Conservation (phyloP, 2,113 vertebrate genomes). For the Psammodynastes pulverulentus region DNA sequence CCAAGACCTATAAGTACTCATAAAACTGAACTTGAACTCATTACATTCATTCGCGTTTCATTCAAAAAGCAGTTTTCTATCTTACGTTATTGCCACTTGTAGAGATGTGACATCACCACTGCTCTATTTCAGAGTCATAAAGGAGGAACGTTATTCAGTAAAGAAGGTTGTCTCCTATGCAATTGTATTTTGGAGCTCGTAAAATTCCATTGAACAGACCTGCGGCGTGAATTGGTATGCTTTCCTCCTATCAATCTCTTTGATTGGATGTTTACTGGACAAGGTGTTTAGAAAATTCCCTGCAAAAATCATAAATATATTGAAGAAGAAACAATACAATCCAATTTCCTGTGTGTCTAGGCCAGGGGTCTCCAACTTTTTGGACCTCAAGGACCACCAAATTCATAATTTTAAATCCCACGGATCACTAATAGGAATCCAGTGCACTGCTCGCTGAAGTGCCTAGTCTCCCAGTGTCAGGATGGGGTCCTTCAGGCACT, state of each 20-base stretch:
- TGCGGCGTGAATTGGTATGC: neutral
- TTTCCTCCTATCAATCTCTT: neutral
- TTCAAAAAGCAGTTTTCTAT: neutral
- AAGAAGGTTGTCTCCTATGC: neutral
- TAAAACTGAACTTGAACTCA: neutral
- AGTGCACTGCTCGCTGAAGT: too few species aligned
- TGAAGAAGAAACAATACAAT: neutral
- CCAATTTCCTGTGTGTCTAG: neutral
- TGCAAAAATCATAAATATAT: neutral
- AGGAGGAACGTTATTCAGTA: neutral
- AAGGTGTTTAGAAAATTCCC: neutral
- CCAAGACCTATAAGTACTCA: neutral
- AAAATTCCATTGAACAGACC: neutral
- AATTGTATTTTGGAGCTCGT: neutral
- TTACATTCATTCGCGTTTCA: neutral
- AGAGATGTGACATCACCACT: neutral
- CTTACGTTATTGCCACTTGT: neutral
- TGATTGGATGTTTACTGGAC: neutral
- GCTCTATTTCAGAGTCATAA: neutral
- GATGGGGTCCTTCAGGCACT: too few species aligned
- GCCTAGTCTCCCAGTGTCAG: too few species aligned
- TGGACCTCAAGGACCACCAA: too few species aligned
- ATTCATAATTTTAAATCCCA: too few species aligned
- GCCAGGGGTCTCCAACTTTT: too few species aligned
- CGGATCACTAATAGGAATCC: too few species aligned